phyloP scores from a whole-genome alignment of 2,888 invertebrate species.

The Macrosoma leucophasiata region DNA sequence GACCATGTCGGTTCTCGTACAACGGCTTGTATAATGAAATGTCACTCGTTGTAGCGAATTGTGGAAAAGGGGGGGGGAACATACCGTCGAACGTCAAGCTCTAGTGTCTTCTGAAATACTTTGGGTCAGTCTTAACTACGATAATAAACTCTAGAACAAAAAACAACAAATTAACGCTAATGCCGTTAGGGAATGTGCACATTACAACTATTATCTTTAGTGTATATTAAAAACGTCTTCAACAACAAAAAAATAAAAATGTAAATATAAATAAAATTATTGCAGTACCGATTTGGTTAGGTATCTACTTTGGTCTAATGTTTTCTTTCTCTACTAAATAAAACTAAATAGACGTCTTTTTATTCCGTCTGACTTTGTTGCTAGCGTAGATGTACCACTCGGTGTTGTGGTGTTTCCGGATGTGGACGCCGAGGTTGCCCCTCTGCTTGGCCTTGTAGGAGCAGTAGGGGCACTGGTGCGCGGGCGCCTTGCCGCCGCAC shows the following conservation, averaged over 20 bases:
- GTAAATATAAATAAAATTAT: constrained; percentile 65
- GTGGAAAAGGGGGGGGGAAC: too few species aligned
- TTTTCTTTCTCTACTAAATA: constrained; percentile 19
- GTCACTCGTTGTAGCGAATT: too few species aligned
- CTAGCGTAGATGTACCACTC: constrained; percentile 72
- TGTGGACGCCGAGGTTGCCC: constrained; percentile 88
- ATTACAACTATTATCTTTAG: constrained; percentile 60
- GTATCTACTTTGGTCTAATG: constrained; percentile 69
- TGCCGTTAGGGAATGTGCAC: constrained; percentile 71
- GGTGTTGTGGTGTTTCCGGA: constrained; percentile 83
- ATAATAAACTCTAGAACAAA: constrained; percentile 68
- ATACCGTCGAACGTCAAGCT: too few species aligned
- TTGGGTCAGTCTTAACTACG: constrained; percentile 71
- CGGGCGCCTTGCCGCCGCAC: constrained; percentile 88
- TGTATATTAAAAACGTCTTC: constrained; percentile 61
- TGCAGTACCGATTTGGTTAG: constrained; percentile 73
- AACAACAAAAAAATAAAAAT: constrained; percentile 56
- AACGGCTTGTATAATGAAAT: too few species aligned
- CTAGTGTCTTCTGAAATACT: too few species aligned
- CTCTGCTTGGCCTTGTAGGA: constrained; percentile 86
- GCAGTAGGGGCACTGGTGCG: constrained; percentile 88
- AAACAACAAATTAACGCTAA: constrained; percentile 67
- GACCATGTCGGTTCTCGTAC: too few species aligned
- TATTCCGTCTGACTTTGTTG: constrained; percentile 65
- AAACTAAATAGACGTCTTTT: constrained; percentile 48